Percentiles rank a stretch among this genome's conserved stretches.
phyloP scores from a whole-genome alignment of 2,888 invertebrate species.

The Tetheella fluctuosa region DNA sequence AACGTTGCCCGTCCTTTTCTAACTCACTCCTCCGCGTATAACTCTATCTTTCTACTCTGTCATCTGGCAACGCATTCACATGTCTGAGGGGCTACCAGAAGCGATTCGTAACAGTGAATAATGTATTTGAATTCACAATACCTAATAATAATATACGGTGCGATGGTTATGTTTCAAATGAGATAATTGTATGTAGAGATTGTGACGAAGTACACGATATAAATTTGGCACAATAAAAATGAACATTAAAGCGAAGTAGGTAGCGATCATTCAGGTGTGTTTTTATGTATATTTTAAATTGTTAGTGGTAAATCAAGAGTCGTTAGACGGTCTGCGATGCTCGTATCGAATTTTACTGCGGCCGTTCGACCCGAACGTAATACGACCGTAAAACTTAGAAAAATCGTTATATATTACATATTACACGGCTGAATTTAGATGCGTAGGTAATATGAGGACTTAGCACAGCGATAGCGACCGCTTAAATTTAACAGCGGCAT shows the following conservation, averaged over 20 bases:
- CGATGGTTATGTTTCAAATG: slow-evolving; percentile 19
- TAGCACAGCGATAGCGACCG: slow-evolving; percentile 38
- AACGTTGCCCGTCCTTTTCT: slow-evolving; percentile 54
- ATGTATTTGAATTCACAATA: slow-evolving; percentile 70
- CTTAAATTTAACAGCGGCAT: slow-evolving; percentile 57
- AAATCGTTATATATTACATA: slow-evolving; percentile 69
- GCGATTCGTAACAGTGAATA: slow-evolving; percentile 81
- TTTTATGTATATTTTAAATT: slow-evolving; percentile 73
- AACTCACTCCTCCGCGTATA: slow-evolving; percentile 37
- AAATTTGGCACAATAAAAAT: slow-evolving; percentile 61
- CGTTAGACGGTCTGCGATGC: slow-evolving; percentile 69
- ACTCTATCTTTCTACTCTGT: slow-evolving; percentile 53
- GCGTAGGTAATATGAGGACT: slow-evolving; percentile 31
- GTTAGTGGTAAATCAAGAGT: slow-evolving; percentile 78
- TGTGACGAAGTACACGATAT: slow-evolving; percentile 35
- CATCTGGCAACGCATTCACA: slow-evolving; percentile 77
- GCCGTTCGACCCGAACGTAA: slow-evolving; percentile 60
- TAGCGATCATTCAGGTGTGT: slow-evolving; percentile 68
- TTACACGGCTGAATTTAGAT: slow-evolving; percentile 56
- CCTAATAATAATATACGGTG: slow-evolving; percentile 66
- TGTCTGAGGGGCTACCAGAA: slow-evolving; percentile 69
- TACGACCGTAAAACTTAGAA: slow-evolving; percentile 78
- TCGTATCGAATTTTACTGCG: slow-evolving; percentile 79
- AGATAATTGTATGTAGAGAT: slow-evolving; percentile 16
- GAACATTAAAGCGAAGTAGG: slow-evolving; percentile 59